A percentile compares a stretch with the other conserved stretches of the same genome.
Evolutionary conservation across 2,113 vertebrate genomes (phyloP).

Genomic region (Carassius gibelio): DNA sequence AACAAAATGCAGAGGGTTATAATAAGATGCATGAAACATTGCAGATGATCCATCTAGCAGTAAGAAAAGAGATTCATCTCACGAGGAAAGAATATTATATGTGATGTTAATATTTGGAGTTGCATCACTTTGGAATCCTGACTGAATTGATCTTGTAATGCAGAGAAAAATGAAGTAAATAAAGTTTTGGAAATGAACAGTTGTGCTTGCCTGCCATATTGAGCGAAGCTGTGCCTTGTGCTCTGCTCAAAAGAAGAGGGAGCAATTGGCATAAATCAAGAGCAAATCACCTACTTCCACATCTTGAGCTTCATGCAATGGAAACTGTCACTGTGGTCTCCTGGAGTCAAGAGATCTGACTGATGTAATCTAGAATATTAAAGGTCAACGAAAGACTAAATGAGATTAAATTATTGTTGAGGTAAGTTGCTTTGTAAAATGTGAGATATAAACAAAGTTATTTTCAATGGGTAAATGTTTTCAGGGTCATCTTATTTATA

Average conservation of each 20-base stretch:
- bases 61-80: not conserved
- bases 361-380: not conserved
- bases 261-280: not conserved
- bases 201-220: not conserved
- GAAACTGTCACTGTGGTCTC: not conserved
- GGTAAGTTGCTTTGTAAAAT: not conserved
- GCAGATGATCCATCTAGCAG: not conserved
- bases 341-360: too few relatives aligned
- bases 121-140: not conserved
- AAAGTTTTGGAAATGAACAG: not conserved
- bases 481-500: not conserved
- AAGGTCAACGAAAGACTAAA: not conserved
- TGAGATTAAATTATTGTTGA: not conserved
- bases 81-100: not conserved
- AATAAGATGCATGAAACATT: slow-evolving; percentile 1
- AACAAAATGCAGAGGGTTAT: not conserved
- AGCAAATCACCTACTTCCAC: slow-evolving; percentile 7
- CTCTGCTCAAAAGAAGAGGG: not conserved
- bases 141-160: not conserved
- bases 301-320: not conserved
- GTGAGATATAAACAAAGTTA: too few relatives aligned
- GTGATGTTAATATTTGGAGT: slow-evolving; percentile 1
- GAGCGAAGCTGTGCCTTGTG: not conserved
- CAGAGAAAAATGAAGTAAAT: not conserved
- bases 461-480: not conserved